phyloP scores from a whole-genome alignment of 2,888 invertebrate species.

The Drosophila trichaetosa region DNA sequence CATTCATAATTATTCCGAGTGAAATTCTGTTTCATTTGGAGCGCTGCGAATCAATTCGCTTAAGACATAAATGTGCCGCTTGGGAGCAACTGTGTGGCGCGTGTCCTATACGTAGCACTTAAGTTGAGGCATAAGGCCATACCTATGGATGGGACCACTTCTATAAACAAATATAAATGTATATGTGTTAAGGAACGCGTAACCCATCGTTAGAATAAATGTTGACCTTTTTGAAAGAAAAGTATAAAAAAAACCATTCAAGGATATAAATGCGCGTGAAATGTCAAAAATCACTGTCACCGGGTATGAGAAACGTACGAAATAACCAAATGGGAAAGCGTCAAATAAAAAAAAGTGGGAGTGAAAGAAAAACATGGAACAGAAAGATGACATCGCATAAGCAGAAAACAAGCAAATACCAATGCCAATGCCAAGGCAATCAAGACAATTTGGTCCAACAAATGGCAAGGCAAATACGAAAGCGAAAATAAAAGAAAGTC shows the following conservation, averaged over 20 bases:
- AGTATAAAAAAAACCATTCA: constrained; percentile 37
- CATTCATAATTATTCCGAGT: constrained; percentile 77
- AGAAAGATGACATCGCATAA: constrained; percentile 67
- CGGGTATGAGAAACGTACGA: constrained; percentile 8
- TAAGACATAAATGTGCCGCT: constrained; percentile 58
- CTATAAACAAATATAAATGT: constrained; percentile 41
- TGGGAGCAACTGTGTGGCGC: constrained; percentile 61
- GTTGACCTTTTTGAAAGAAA: constrained; percentile 66
- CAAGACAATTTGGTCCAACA: constrained; percentile 70
- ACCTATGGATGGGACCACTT: constrained; percentile 31
- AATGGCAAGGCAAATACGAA: constrained; percentile 75
- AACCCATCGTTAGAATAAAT: constrained; percentile 38
- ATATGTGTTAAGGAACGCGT: constrained; percentile 33
- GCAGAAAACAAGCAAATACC: constrained; percentile 59
- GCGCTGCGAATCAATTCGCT: constrained; percentile 67
- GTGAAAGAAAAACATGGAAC: constrained; percentile 33
- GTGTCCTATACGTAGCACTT: constrained; percentile 43
- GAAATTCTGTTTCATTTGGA: constrained; percentile 29
- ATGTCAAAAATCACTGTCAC: constrained; percentile 76
- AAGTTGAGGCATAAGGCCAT: constrained; percentile 33
- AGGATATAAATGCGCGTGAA: constrained; percentile 74
- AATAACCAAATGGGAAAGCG: constrained; percentile 5
- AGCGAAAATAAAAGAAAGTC: constrained; percentile 41
- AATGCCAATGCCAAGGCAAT: constrained; percentile 75
- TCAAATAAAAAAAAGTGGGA: constrained; percentile 10